Percentiles rank a stretch among this genome's conserved stretches.
These are phyloP conservation scores for Epinephelus awoara DNA, from an alignment of 2,797 vertebrate species.

Conservation along the genomic window DNA sequence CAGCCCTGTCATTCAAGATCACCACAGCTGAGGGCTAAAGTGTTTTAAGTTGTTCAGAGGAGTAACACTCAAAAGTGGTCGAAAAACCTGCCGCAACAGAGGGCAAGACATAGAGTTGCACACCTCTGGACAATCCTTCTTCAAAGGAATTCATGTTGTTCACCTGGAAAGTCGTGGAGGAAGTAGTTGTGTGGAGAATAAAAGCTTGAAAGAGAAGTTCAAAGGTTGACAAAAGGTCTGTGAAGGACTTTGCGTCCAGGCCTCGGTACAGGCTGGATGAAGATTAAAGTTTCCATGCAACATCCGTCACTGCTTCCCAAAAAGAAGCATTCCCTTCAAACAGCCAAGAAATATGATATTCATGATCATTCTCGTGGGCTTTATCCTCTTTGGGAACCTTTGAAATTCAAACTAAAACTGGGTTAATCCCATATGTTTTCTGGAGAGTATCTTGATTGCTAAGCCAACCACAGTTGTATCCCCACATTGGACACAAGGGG, in stretches of 20 bases:
- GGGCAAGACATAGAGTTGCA: background rate
- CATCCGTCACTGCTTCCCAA: slow-evolving; percentile 32
- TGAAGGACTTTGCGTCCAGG: too few relatives aligned
- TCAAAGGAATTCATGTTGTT: slow-evolving; percentile 19
- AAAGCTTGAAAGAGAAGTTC: slow-evolving; percentile 5
- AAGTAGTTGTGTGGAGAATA: slow-evolving; percentile 13
- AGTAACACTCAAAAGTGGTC: background rate
- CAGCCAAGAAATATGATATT: slow-evolving; percentile 58
- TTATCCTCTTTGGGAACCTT: slow-evolving; percentile 65
- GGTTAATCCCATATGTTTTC: slow-evolving; percentile 74
- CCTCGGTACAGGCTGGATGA: slow-evolving; percentile 19
- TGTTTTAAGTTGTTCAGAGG: slow-evolving; percentile 6
- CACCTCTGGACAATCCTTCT: slow-evolving; percentile 6
- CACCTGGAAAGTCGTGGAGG: background rate
- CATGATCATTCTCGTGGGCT: slow-evolving; percentile 59
- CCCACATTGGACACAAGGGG: slow-evolving; percentile 52
- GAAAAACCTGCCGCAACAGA: background rate
- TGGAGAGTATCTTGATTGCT: slow-evolving; percentile 62
- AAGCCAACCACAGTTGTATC: slow-evolving; percentile 58
- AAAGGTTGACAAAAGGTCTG: background rate
- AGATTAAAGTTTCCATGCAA: slow-evolving; percentile 42
- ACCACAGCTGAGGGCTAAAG: slow-evolving; percentile 25
- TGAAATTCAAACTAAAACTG: slow-evolving; percentile 69
- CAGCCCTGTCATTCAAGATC: background rate
- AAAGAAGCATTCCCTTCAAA: slow-evolving; percentile 52